Base-by-base conservation (phyloP, 2,797 vertebrate genomes). In the Argentina silus region DNA sequence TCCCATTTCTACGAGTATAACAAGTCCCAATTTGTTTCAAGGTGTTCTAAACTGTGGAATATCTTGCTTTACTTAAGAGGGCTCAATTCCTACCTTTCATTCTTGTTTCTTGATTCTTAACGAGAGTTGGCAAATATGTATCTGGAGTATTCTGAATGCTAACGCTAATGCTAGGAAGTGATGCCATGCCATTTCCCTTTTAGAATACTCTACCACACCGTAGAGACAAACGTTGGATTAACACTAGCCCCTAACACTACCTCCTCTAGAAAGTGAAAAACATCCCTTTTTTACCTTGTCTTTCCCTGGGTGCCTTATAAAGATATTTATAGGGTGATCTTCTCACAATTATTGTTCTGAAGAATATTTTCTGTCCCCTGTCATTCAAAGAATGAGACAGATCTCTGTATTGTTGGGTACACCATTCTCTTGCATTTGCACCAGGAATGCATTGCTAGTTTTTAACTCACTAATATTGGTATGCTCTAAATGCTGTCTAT, bases 121-220 rank as follows among this genome's bases (percentile, higher is more conserved):
- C 78, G 91, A 94, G 94, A 95, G 67, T 53, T 70, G 51, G 51
- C 43, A 75, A 64, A 75, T 45, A 75, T 63, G 95, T 91, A 95
- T 84, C 87, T 70, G 48, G 85, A 93, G 79, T 93, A 92, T 87
- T 91, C 80, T 94, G 93, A 93, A 94, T 91, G 91, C 92, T 87
- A 81, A 89, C 87, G 90, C 27, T 36, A 36, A 36, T 36, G 90
- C 88, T 92, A 89, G 89, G 81, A 86, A 91, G 88, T 85, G 89
- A 85, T 85, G 81, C 86, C 87, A 88, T 74, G 48, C 48, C 67
- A 47, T 67, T 90, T 85, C 85, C 84, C 85, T 87, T 60, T 88
- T 87, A 91, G 87, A 92, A 76, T 80, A 82, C 90, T 90, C 90
- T 78, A 88, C 79, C 76, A 89, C 65, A 17, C 42, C n/a, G 11